These are phyloP conservation scores for Catamblyrhynchus diadema DNA, from an alignment of 2,797 vertebrate species.

Conservation along the genomic window DNA sequence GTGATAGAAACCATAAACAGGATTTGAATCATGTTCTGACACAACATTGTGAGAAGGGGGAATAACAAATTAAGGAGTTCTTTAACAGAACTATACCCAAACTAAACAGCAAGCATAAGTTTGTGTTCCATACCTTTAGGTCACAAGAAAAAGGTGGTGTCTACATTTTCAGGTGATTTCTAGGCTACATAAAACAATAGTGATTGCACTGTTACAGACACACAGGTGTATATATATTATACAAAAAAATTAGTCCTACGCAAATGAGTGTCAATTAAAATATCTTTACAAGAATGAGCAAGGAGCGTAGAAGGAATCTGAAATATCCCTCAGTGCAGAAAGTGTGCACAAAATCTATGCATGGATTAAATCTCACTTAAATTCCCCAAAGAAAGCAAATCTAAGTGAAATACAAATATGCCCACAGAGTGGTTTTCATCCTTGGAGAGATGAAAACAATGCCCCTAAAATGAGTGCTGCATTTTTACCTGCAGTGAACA, in stretches of 20 bases:
- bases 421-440: conserved; percentile 14
- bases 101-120: background rate
- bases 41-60: conserved; percentile 1
- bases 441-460: conserved; percentile 42
- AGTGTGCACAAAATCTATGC: background rate
- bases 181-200: conserved; percentile 15
- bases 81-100: conserved; percentile 10
- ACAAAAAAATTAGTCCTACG: background rate
- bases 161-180: conserved; percentile 50
- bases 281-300: conserved; percentile 33
- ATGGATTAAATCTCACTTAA: conserved; percentile 1
- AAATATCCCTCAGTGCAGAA: background rate
- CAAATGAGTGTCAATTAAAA: background rate
- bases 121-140: background rate
- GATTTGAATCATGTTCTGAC: conserved; percentile 15
- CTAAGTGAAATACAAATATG: conserved; percentile 9
- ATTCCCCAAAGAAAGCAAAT: background rate
- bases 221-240: conserved; percentile 64
- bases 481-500: background rate
- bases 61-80: background rate
- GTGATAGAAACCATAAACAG: conserved; percentile 37
- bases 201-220: conserved; percentile 9
- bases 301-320: background rate
- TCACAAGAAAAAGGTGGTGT: conserved; percentile 37
- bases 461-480: conserved; percentile 43